A percentile compares a stretch with the other conserved stretches of the same genome.
Evolutionary conservation across 64 coral and sea anemone species (phyloP).

Genomic region (Actinia tenebrosa): DNA sequence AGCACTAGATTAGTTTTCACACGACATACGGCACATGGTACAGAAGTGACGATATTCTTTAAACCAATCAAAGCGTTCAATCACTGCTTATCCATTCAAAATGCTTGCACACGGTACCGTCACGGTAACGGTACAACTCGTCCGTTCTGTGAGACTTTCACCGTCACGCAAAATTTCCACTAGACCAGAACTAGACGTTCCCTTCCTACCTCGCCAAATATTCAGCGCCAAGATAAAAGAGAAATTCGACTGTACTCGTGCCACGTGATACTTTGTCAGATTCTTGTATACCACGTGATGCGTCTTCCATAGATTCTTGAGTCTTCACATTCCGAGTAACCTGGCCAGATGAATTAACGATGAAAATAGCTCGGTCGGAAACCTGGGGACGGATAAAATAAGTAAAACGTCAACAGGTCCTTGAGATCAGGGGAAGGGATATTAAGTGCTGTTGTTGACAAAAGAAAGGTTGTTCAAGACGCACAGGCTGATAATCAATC

Average conservation of each 20-base stretch:
- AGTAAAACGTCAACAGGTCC: neutral
- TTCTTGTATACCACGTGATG: neutral
- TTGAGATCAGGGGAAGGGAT: neutral
- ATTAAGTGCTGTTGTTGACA: neutral
- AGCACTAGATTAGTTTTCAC: no score
- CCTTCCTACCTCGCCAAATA: conserved; percentile 70
- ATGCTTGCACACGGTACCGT: no score
- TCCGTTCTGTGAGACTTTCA: no score
- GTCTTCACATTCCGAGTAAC: conserved; percentile 7
- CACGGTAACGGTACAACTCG: no score
- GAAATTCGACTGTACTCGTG: conserved; percentile 65
- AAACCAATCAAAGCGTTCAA: no score
- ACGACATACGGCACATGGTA: no score
- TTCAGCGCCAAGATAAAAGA: conserved; percentile 90
- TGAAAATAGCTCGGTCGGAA: neutral
- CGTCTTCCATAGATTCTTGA: neutral
- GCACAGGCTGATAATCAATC: no score
- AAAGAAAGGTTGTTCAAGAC: no score
- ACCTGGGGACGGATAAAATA: neutral
- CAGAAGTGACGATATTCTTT: no score
- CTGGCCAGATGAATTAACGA: conserved; percentile 2
- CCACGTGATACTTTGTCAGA: conserved; percentile 9
- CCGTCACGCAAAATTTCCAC: no score
- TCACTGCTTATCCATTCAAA: no score
- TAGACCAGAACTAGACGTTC: neutral